These are phyloP conservation scores for Accipiter cooperii DNA, from an alignment of 2,113 vertebrate genomes.

Conservation along the genomic window DNA sequence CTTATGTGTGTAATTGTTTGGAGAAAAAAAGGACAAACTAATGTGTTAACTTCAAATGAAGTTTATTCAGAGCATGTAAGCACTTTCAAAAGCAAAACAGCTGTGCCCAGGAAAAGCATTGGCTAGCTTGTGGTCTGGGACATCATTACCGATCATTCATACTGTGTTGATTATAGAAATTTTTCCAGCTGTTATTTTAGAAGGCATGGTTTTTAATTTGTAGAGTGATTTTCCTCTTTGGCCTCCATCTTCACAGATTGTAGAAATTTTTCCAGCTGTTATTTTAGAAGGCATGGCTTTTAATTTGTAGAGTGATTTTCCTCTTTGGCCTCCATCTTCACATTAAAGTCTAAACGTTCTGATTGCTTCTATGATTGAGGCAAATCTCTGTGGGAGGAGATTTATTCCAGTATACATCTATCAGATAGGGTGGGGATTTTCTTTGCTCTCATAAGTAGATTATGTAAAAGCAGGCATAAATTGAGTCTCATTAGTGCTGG, in stretches of 20 bases:
- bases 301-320: slow-evolving; percentile 2
- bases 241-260: not conserved
- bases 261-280: not conserved
- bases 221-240: not conserved
- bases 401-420: not conserved
- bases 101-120: not conserved
- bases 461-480: slow-evolving; percentile 7
- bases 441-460: not conserved
- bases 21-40: not conserved
- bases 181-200: not conserved
- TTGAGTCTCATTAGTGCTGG: not conserved
- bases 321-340: not conserved
- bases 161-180: not conserved
- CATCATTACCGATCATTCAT: not conserved
- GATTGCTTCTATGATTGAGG: slow-evolving; percentile 1
- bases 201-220: not conserved
- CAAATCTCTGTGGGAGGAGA: slow-evolving; percentile 9
- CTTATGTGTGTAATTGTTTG: not conserved
- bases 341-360: not conserved
- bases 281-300: not conserved
- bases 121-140: not conserved
- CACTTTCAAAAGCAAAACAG: not conserved
- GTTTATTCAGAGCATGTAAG: not conserved
- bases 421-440: slow-evolving; percentile 2
- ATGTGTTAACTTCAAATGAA: not conserved